Evolutionary conservation across 2,888 invertebrate species (phyloP), one percentile per base, ranked within the genome.

Genomic region (Nebria brevicollis): DNA sequence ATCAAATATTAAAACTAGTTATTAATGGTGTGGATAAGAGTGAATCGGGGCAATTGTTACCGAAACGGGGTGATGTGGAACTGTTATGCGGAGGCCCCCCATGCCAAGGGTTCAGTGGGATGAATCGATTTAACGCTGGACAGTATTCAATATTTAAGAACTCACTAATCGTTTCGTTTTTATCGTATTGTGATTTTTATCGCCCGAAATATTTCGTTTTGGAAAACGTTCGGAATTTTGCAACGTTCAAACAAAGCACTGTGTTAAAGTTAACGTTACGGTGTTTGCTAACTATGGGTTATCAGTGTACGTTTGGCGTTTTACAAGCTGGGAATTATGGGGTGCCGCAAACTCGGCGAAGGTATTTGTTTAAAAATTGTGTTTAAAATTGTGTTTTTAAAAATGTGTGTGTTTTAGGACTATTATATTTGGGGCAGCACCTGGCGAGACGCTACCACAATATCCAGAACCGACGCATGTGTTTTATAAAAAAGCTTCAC

Each of bases 21-120:
- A 93, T 96, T 89, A 89, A 92, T n/a, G 93, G 93, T 1, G 89
- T 90, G 6, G 87, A 88, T 26, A 91, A 90, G 82, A 90, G 91
- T 80, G 87, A 86, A 2, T 89, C 89, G 20, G 92, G 92, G 0
- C 89, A 92, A 83, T 89, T 89, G 10, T 89, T 96, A 68, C 96
- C 96, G 0, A 89, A 91, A 87, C 94, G 93, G 86, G 96, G 96
- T 0, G 95, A 96, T 82, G 96, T 97, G 0, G 96, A 97, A 85
- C 88, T 97, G 82, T 88, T 97, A 43, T 95, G 95, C 86, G 97
- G 96, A 10, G 96, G 96, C 0, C 96, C 96, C 0, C 96, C 96
- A 0, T 97, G 96, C 87, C 96, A 97, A 88, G 96, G 96, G 3
- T 97, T 96, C 89, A 95, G 95, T 72, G 95, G 95, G 65, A 96